These are phyloP conservation scores for Alexandromys oeconomus DNA, from an alignment of 2,797 vertebrate genomes.

Conservation along the genomic window DNA sequence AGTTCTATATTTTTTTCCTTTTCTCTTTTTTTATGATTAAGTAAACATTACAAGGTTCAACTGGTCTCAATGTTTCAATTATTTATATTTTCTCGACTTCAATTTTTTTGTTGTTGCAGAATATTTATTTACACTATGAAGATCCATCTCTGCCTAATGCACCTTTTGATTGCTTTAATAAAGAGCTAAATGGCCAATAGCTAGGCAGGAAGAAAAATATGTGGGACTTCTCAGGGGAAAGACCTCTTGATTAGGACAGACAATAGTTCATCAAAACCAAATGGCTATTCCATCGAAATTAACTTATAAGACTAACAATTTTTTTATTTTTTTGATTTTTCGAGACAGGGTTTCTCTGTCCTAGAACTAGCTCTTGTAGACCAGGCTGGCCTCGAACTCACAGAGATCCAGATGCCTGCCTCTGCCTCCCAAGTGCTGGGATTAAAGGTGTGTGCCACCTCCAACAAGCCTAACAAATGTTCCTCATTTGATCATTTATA, in stretches of 20 bases:
- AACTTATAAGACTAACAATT: not conserved
- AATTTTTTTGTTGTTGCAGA: not conserved
- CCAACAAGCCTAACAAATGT: not conserved
- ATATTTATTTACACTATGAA: not conserved
- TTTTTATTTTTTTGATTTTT: too few relatives aligned
- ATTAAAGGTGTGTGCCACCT: too few relatives aligned
- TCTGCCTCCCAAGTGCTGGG: too few relatives aligned
- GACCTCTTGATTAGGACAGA: not conserved
- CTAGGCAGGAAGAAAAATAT: not conserved
- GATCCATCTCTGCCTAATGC: not conserved
- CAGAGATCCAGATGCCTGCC: too few relatives aligned
- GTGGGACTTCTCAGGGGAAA: not conserved
- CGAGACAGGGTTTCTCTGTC: too few relatives aligned
- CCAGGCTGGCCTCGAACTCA: too few relatives aligned
- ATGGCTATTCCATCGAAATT: not conserved
- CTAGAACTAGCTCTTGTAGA: too few relatives aligned
- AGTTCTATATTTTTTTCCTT: not conserved
- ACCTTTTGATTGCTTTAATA: not conserved
- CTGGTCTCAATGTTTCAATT: not conserved
- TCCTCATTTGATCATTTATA: not conserved
- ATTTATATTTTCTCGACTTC: not conserved
- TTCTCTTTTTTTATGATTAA: not conserved
- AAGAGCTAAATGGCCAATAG: not conserved
- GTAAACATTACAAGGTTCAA: not conserved
- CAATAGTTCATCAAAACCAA: not conserved